Evolutionary conservation across 2,797 vertebrate species (phyloP).

Genomic region (Premnoplex brunnescens): DNA sequence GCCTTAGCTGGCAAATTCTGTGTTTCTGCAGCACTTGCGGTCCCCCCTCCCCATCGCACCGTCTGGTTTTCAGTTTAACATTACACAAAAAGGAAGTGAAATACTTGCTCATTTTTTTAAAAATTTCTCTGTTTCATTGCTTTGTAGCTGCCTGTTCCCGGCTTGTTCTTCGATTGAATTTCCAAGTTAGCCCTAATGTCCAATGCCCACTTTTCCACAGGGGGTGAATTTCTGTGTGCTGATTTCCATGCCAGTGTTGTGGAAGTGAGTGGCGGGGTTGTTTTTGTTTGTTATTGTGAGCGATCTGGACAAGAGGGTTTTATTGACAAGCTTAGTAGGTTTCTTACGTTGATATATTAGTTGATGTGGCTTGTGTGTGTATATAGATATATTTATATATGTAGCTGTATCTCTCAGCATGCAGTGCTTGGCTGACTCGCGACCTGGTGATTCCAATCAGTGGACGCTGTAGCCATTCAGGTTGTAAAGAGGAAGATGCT

Average conservation of each 20-base stretch:
- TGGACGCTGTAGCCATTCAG: accelerated
- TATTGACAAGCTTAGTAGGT: background rate
- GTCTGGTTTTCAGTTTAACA: background rate
- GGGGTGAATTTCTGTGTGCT: background rate
- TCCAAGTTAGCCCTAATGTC: background rate
- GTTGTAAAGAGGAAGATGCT: background rate
- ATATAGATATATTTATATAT: background rate
- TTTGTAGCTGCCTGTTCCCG: background rate
- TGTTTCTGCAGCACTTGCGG: background rate
- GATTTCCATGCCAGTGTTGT: background rate
- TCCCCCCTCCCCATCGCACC: background rate
- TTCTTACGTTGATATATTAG: background rate
- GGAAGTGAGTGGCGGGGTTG: background rate
- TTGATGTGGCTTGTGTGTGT: too few relatives aligned
- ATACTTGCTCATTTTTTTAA: background rate
- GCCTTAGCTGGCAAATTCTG: background rate
- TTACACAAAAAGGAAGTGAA: background rate
- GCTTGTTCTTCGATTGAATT: background rate
- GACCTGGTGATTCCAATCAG: background rate
- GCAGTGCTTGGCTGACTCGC: too few relatives aligned
- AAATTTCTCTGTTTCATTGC: background rate
- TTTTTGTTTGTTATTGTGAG: background rate
- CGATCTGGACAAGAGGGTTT: background rate
- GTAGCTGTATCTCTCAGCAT: background rate
- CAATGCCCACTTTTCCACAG: accelerated